These are phyloP conservation scores for Tortrix viridana DNA, from an alignment of 2,888 invertebrate species.

Conservation along the genomic window DNA sequence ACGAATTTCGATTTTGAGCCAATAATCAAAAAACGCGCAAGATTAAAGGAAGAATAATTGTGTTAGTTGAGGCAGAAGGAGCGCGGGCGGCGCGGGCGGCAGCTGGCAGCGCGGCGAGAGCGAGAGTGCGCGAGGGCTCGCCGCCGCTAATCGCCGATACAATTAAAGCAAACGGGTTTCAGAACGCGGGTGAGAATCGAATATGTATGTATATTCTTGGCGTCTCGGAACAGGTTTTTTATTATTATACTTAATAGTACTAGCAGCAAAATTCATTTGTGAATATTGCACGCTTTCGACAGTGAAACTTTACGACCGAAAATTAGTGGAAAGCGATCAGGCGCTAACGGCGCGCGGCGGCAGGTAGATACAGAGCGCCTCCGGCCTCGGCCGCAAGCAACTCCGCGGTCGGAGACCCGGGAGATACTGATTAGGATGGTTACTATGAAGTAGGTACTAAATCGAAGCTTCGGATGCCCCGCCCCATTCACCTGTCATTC, in stretches of 20 bases:
- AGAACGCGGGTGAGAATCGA: slow-evolving; percentile 16
- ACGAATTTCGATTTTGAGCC: too few relatives aligned
- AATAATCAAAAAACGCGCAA: too few relatives aligned
- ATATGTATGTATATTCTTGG: slow-evolving; percentile 10
- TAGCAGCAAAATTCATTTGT: slow-evolving; percentile 23
- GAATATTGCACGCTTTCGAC: slow-evolving; percentile 32
- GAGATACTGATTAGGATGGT: too few relatives aligned
- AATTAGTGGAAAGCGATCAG: slow-evolving; percentile 33
- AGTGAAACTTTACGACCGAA: slow-evolving; percentile 32
- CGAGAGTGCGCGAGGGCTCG: slow-evolving; percentile 20
- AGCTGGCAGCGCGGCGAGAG: slow-evolving; percentile 15
- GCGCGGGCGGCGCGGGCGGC: neutral
- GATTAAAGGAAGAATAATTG: too few relatives aligned
- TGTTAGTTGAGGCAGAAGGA: too few relatives aligned
- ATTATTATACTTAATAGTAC: slow-evolving; percentile 29
- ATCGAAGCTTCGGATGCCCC: too few relatives aligned
- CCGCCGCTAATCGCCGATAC: slow-evolving; percentile 17
- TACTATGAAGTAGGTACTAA: too few relatives aligned
- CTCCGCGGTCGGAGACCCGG: too few relatives aligned
- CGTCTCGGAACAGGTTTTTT: slow-evolving; percentile 27
- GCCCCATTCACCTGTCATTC: too few relatives aligned
- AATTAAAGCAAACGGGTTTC: slow-evolving; percentile 24
- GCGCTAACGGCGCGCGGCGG: slow-evolving; percentile 19
- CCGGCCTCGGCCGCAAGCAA: too few relatives aligned
- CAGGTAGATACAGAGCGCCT: slow-evolving; percentile 1